Conservation (phyloP, 1,140 invertebrate genomes). For the Apis florea region DNA sequence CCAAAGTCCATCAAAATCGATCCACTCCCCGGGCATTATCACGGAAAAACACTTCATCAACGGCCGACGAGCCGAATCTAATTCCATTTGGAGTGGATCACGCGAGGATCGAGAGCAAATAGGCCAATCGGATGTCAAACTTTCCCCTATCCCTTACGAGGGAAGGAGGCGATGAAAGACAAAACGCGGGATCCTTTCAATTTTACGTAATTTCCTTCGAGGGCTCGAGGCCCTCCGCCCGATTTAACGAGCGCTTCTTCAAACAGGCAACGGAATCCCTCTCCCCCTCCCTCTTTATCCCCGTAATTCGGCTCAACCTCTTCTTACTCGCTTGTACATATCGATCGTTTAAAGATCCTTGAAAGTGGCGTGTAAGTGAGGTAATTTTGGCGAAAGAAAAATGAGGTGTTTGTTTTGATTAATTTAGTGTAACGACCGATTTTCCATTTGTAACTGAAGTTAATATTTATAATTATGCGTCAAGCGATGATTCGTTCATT, state of each 20-base stretch:
- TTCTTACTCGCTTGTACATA: too few relatives aligned
- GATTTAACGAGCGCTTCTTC: slow-evolving; percentile 70
- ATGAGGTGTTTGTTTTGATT: too few relatives aligned
- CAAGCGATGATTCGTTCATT: too few relatives aligned
- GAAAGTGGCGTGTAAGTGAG: too few relatives aligned
- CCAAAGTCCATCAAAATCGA: not conserved
- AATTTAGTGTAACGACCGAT: too few relatives aligned
- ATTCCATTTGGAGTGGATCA: slow-evolving; percentile 48
- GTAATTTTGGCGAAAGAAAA: too few relatives aligned
- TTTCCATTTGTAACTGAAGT: too few relatives aligned
- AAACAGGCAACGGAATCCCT: slow-evolving; percentile 61
- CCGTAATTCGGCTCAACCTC: slow-evolving; percentile 13
- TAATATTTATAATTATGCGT: too few relatives aligned
- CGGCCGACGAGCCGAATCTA: slow-evolving; percentile 35
- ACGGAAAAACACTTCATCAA: slow-evolving; percentile 12
- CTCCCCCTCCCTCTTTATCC: slow-evolving; percentile 17
- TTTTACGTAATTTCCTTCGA: slow-evolving; percentile 69
- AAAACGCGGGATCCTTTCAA: slow-evolving; percentile 60
- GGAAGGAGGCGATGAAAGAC: slow-evolving; percentile 1
- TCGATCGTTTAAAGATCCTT: too few relatives aligned
- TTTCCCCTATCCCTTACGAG: slow-evolving; percentile 14
- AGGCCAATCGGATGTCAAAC: slow-evolving; percentile 34
- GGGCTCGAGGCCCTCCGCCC: slow-evolving; percentile 52
- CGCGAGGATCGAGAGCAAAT: slow-evolving; percentile 49
- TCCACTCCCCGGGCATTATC: too few relatives aligned